Evolutionary conservation across 2,888 invertebrate species (phyloP).

Genomic region (Himalopsyche kuldschensis): DNA sequence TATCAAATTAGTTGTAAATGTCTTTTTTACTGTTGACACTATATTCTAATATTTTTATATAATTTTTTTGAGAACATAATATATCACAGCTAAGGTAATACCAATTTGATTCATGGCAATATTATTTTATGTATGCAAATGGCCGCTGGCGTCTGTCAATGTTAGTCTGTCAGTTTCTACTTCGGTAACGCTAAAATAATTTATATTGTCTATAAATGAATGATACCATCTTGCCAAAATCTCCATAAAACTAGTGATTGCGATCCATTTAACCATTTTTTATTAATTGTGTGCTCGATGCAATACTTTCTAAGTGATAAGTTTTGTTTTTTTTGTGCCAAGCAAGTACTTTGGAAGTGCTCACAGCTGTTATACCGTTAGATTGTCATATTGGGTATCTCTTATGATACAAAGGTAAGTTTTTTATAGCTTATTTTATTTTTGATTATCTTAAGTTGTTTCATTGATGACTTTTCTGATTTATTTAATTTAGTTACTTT

Average conservation of each 20-base stretch:
- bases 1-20: too few species aligned
- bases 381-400: constrained; percentile 9
- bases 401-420: neutral
- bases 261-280: neutral
- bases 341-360: constrained; percentile 16
- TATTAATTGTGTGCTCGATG: neutral
- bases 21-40: too few species aligned
- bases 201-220: neutral
- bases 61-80: too few species aligned
- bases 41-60: too few species aligned
- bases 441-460: too few species aligned
- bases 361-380: constrained; percentile 34
- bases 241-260: neutral
- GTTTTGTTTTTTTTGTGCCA: neutral
- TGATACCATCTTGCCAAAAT: neutral
- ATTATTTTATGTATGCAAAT: neutral
- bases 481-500: too few species aligned
- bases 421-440: neutral
- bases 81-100: too few species aligned
- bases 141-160: neutral
- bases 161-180: neutral
- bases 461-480: too few species aligned
- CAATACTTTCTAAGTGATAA: neutral
- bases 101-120: neutral
- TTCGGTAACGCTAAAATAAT: neutral